Evolutionary conservation across 2,797 vertebrate genomes (phyloP).

Genomic region (Epinephelus awoara): DNA sequence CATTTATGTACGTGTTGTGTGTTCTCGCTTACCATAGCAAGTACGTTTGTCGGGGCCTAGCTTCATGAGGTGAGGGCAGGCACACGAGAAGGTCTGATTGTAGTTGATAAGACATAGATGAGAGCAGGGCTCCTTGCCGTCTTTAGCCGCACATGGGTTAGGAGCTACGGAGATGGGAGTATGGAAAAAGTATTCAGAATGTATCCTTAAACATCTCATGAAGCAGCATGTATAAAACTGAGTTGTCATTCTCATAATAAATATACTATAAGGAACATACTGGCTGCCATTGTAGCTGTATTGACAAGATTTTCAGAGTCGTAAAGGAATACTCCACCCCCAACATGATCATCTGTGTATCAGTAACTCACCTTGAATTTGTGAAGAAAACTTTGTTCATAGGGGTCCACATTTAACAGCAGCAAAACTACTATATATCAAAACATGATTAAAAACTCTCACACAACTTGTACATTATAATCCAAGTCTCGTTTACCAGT

Average conservation of each 20-base stretch:
- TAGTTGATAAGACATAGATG: conserved; percentile 97
- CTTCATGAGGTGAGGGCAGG: conserved; percentile 97
- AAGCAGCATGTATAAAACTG: not conserved
- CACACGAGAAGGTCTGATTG: conserved; percentile 93
- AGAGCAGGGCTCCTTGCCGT: conserved; percentile 92
- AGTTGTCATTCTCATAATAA: not conserved
- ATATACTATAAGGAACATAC: not conserved
- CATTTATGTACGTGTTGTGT: not conserved
- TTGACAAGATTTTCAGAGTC: not conserved
- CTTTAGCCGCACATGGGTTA: conserved; percentile 93
- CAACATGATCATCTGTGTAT: too few relatives aligned
- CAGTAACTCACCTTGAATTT: too few relatives aligned
- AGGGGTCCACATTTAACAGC: too few relatives aligned
- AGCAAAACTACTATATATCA: too few relatives aligned
- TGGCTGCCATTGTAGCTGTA: not conserved
- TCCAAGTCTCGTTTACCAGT: too few relatives aligned
- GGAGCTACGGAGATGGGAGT: conserved; percentile 82
- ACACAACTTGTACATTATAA: too few relatives aligned
- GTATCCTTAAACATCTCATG: not conserved
- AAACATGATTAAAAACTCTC: too few relatives aligned
- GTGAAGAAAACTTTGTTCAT: too few relatives aligned
- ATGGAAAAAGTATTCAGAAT: not conserved
- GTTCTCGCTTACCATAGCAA: conserved; percentile 88
- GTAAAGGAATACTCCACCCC: too few relatives aligned
- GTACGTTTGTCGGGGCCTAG: conserved; percentile 90